These are phyloP conservation scores for Trisateles emortualis DNA, from an alignment of 2,888 invertebrate species.

Conservation along the genomic window DNA sequence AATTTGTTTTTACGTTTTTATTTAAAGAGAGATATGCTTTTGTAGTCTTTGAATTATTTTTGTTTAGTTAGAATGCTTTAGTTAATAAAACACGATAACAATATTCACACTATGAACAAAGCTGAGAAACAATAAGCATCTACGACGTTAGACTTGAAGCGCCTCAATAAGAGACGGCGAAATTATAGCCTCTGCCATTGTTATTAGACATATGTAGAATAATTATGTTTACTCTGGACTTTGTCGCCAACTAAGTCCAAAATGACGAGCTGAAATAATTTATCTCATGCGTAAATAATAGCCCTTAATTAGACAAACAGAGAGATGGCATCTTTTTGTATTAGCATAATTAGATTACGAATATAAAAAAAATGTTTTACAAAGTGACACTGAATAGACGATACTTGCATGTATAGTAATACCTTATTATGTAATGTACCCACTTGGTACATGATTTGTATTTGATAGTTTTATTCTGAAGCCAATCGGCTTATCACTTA, in stretches of 20 bases:
- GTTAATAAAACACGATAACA: too few species aligned
- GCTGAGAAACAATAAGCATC: too few species aligned
- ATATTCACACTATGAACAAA: too few species aligned
- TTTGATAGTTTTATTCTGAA: slow-evolving; percentile 5
- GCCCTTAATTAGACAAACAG: slow-evolving; percentile 24
- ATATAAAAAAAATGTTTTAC: slow-evolving; percentile 20
- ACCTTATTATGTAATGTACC: too few species aligned
- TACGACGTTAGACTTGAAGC: neutral
- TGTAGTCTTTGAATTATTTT: slow-evolving; percentile 31
- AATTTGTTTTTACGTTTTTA: slow-evolving; percentile 43
- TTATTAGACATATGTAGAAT: slow-evolving; percentile 13
- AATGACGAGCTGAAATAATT: slow-evolving; percentile 58
- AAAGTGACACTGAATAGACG: slow-evolving; percentile 29
- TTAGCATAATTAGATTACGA: slow-evolving; percentile 3
- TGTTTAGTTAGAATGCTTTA: too few species aligned
- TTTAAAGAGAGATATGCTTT: slow-evolving; percentile 12
- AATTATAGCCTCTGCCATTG: slow-evolving; percentile 22
- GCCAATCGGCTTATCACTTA: too few species aligned
- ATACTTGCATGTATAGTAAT: slow-evolving; percentile 30
- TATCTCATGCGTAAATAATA: slow-evolving; percentile 51
- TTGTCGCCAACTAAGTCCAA: slow-evolving; percentile 19
- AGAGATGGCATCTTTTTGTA: slow-evolving; percentile 12
- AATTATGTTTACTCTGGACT: slow-evolving; percentile 13
- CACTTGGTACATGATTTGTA: slow-evolving; percentile 34
- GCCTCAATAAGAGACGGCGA: slow-evolving; percentile 5